These are phyloP conservation scores for Crepidodera aurea DNA, from an alignment of 2,888 invertebrate genomes.

Conservation along the genomic window DNA sequence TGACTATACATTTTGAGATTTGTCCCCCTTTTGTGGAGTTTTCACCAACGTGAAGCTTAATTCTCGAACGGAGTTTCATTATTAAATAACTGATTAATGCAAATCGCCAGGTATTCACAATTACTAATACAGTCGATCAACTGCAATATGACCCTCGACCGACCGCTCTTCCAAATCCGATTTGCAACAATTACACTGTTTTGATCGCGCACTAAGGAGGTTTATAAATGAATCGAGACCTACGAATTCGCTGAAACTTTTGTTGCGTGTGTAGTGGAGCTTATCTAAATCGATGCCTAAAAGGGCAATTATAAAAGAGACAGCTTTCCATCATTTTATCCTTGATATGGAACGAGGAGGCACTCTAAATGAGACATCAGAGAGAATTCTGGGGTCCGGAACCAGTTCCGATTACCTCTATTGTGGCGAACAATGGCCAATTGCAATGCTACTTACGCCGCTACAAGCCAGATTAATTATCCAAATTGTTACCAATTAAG, in stretches of 20 bases:
- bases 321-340: conserved; percentile 49
- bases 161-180: conserved; percentile 28
- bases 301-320: conserved; percentile 54
- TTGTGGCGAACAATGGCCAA: conserved; percentile 63
- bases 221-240: conserved; percentile 28
- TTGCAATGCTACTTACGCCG: conserved; percentile 60
- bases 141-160: conserved; percentile 8
- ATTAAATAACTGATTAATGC: conserved; percentile 3
- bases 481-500: conserved; percentile 67
- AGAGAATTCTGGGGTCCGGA: conserved; percentile 58
- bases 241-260: conserved; percentile 36
- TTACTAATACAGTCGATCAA: conserved; percentile 12
- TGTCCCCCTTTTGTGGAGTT: no score
- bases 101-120: conserved; percentile 14
- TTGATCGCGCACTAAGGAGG: conserved; percentile 32
- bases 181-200: conserved; percentile 34
- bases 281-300: conserved; percentile 50
- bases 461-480: conserved; percentile 63
- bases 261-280: conserved; percentile 41
- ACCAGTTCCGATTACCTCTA: conserved; percentile 62
- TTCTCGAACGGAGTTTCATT: no score
- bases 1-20: no score
- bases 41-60: no score
- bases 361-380: conserved; percentile 59
- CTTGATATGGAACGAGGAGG: conserved; percentile 40